These are phyloP conservation scores for Leptosomus discolor DNA, from an alignment of 2,113 vertebrate genomes.

Conservation along the genomic window DNA sequence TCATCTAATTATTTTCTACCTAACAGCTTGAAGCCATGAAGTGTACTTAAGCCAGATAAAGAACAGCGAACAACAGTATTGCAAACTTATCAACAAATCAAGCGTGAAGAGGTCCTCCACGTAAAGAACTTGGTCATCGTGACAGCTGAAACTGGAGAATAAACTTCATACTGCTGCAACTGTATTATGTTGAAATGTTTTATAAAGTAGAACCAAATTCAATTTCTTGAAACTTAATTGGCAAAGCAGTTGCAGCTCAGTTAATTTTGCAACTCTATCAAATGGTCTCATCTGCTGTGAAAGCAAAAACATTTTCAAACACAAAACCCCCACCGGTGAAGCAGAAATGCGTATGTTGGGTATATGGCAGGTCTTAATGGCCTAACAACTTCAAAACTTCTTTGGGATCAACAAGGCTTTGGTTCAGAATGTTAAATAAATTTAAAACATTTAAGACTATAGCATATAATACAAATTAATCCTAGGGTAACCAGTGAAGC, in stretches of 20 bases:
- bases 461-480: neutral
- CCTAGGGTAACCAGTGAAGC: neutral
- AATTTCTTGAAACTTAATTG: neutral
- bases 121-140: rapidly evolving
- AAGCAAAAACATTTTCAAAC: neutral
- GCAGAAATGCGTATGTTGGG: neutral
- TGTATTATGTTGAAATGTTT: neutral
- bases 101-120: neutral
- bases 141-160: neutral
- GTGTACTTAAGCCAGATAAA: neutral
- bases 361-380: neutral
- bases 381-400: neutral
- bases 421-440: neutral
- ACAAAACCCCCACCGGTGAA: rapidly evolving
- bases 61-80: neutral
- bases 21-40: neutral
- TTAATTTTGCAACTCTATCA: neutral
- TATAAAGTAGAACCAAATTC: neutral
- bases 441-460: neutral
- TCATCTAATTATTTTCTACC: neutral
- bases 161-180: neutral
- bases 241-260: neutral
- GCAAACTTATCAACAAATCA: neutral
- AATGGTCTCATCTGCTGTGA: neutral
- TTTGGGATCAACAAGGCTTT: neutral